Evolutionary conservation across 2,888 invertebrate genomes (phyloP).

Genomic region (Orgyia antiqua): DNA sequence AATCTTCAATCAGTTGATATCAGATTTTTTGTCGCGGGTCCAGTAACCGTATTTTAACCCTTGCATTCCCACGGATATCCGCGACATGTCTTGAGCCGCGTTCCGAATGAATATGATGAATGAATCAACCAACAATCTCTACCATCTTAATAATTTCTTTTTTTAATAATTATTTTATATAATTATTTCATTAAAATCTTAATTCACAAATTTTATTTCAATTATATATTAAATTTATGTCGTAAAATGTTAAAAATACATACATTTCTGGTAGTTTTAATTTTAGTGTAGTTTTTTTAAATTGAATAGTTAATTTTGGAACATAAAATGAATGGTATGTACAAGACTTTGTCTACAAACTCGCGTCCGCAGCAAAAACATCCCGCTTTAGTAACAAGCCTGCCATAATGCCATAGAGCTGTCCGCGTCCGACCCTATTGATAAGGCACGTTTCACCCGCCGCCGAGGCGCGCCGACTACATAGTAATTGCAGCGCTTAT

Average conservation of each 20-base stretch:
- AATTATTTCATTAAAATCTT: too few species aligned
- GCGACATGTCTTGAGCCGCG: conserved; percentile 20
- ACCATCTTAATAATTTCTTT: too few species aligned
- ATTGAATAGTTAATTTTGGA: neutral
- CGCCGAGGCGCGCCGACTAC: conserved; percentile 34
- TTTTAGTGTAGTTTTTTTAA: too few species aligned
- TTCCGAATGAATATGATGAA: neutral
- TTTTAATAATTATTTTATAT: too few species aligned
- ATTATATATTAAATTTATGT: too few species aligned
- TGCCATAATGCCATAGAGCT: too few species aligned
- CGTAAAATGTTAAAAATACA: too few species aligned
- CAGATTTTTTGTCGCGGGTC: neutral
- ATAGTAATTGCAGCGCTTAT: conserved; percentile 29
- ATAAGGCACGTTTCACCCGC: conserved; percentile 49
- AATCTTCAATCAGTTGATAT: conserved; percentile 14
- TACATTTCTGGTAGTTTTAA: too few species aligned
- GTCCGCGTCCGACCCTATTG: conserved; percentile 28
- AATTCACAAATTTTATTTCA: too few species aligned
- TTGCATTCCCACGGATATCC: conserved; percentile 50
- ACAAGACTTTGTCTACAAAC: conserved; percentile 22
- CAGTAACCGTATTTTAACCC: conserved; percentile 22
- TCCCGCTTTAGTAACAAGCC: conserved; percentile 18
- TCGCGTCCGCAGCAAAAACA: conserved; percentile 31
- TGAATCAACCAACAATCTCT: too few species aligned
- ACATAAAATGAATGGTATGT: conserved; percentile 21